Percentiles rank a stretch among this genome's conserved stretches.
Conservation (phyloP, 1,140 invertebrate genomes). For the Megathymus violae region DNA sequence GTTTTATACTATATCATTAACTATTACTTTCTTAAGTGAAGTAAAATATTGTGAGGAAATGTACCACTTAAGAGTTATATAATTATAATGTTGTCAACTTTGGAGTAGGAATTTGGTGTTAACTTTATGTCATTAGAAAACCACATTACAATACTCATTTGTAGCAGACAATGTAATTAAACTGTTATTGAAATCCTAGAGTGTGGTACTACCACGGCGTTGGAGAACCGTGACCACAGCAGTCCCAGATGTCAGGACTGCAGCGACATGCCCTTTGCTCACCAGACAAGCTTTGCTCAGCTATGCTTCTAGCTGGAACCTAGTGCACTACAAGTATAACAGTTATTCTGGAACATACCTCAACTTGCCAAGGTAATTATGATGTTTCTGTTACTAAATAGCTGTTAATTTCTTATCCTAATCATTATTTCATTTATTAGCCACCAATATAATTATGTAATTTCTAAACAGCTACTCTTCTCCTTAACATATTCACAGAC, state of each 20-base stretch:
- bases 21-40: too few relatives aligned
- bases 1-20: too few relatives aligned
- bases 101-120: too few relatives aligned
- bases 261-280: slow-evolving; percentile 87
- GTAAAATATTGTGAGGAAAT: too few relatives aligned
- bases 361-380: slow-evolving; percentile 91
- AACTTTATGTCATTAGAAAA: too few relatives aligned
- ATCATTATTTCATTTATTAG: too few relatives aligned
- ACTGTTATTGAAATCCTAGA: slow-evolving; percentile 78
- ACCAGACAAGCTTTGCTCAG: slow-evolving; percentile 94
- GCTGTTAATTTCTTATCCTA: too few relatives aligned
- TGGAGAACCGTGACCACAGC: slow-evolving; percentile 90
- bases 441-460: too few relatives aligned
- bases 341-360: slow-evolving; percentile 92
- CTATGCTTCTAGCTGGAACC: slow-evolving; percentile 94
- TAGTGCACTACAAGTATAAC: slow-evolving; percentile 94
- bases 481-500: too few relatives aligned
- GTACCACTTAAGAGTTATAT: too few relatives aligned
- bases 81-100: too few relatives aligned
- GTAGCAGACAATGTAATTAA: neutral
- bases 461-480: too few relatives aligned
- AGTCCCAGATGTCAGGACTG: slow-evolving; percentile 85
- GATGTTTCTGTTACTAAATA: slow-evolving; percentile 38
- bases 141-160: neutral
- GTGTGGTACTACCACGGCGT: slow-evolving; percentile 90